Evolutionary conservation across 2,888 invertebrate species (phyloP).

Genomic region (Bimastos eiseni): DNA sequence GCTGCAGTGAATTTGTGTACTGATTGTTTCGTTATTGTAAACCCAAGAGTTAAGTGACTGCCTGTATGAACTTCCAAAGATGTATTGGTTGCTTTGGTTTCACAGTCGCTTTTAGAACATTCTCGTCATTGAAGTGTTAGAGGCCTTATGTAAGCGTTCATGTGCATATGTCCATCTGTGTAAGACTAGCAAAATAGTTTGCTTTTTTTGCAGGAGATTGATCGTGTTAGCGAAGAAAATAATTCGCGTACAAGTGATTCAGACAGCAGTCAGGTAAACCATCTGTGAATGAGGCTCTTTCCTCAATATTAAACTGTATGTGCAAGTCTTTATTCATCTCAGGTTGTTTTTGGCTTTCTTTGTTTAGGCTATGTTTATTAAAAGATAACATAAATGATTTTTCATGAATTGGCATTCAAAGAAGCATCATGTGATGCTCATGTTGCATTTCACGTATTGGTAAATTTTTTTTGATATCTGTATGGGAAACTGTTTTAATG

Average conservation of each 20-base stretch:
- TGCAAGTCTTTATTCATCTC: conserved; percentile 3
- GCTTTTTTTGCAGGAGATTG: conserved; percentile 40
- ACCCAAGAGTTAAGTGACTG: neutral
- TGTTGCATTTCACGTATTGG: neutral
- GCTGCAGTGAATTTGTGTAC: neutral
- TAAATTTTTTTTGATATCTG: neutral
- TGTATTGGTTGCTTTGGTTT: neutral
- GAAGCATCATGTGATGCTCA: no score
- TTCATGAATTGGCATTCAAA: neutral
- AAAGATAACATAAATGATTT: neutral
- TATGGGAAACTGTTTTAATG: neutral
- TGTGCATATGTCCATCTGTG: neutral
- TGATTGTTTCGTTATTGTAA: neutral
- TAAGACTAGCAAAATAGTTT: neutral
- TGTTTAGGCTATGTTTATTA: neutral
- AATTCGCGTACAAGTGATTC: conserved; percentile 65
- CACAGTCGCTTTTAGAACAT: no score
- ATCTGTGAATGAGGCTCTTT: neutral
- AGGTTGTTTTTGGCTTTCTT: neutral
- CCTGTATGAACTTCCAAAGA: neutral
- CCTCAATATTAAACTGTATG: neutral
- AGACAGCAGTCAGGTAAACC: conserved; percentile 63
- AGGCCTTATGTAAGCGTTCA: no score
- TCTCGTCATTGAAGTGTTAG: no score
- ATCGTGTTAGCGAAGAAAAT: conserved; percentile 66